These are phyloP conservation scores for Dryomyza anilis DNA, from an alignment of 2,888 invertebrate genomes.

Conservation along the genomic window DNA sequence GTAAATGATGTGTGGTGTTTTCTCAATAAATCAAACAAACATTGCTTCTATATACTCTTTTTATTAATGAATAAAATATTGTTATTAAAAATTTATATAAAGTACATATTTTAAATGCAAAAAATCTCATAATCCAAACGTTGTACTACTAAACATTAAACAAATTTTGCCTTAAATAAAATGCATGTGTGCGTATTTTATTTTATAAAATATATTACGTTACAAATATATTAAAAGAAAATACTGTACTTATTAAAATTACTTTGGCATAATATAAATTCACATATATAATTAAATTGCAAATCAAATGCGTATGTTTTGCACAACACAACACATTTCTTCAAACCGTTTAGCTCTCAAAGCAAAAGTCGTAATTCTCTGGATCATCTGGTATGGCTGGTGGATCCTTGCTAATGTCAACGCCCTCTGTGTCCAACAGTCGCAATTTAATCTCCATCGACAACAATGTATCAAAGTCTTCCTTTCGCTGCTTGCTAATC, in stretches of 20 bases:
- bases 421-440: constrained; percentile 91
- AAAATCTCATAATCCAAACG: not conserved
- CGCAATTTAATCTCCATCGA: constrained; percentile 96
- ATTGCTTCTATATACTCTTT: no score
- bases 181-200: no score
- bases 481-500: constrained; percentile 84
- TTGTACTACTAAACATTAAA: not conserved
- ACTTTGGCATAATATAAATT: constrained; percentile 26
- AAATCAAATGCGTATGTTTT: no score
- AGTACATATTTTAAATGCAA: no score
- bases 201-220: not conserved
- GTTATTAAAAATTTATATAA: no score
- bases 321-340: not conserved
- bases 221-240: not conserved
- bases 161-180: no score
- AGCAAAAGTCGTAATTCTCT: constrained; percentile 83
- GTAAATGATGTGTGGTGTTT: no score
- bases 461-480: constrained; percentile 88
- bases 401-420: constrained; percentile 91
- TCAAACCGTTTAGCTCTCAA: constrained; percentile 60
- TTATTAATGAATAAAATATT: no score
- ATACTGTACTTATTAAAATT: constrained; percentile 22
- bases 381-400: constrained; percentile 92
- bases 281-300: not conserved
- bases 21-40: no score